Evolutionary conservation across 2,888 invertebrate genomes (phyloP).

Genomic region (Parnassius orleans): DNA sequence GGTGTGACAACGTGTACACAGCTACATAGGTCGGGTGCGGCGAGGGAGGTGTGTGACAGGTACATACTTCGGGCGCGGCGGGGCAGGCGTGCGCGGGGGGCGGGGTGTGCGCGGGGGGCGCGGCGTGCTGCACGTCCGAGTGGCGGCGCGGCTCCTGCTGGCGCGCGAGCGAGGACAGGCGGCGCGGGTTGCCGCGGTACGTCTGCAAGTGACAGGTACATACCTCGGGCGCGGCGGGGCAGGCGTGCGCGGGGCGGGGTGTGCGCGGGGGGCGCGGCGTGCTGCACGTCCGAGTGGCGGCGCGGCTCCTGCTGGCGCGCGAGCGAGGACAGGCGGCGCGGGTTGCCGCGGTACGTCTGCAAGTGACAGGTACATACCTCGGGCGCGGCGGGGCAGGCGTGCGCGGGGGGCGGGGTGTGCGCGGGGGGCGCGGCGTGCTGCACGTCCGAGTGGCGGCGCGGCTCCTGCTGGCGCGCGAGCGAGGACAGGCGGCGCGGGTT

Average conservation of each 20-base stretch:
- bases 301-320: constrained; percentile 39
- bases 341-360: constrained; percentile 69
- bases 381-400: constrained; percentile 28
- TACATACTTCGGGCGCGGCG: constrained; percentile 15
- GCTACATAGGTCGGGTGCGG: neutral
- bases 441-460: constrained; percentile 46
- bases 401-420: constrained; percentile 28
- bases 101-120: constrained; percentile 28
- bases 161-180: constrained; percentile 50
- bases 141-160: constrained; percentile 41
- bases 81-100: constrained; percentile 31
- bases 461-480: constrained; percentile 38
- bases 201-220: constrained; percentile 52
- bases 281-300: constrained; percentile 45
- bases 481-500: constrained; percentile 64
- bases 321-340: constrained; percentile 57
- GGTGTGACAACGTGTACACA: too few species aligned
- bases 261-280: constrained; percentile 31
- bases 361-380: constrained; percentile 36
- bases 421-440: constrained; percentile 33
- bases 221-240: constrained; percentile 23
- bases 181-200: constrained; percentile 67
- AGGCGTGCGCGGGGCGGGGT: constrained; percentile 28
- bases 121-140: constrained; percentile 43
- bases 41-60: constrained; percentile 43